Conservation (phyloP, 2,113 vertebrate species). For the Dolichotis patagonum region DNA sequence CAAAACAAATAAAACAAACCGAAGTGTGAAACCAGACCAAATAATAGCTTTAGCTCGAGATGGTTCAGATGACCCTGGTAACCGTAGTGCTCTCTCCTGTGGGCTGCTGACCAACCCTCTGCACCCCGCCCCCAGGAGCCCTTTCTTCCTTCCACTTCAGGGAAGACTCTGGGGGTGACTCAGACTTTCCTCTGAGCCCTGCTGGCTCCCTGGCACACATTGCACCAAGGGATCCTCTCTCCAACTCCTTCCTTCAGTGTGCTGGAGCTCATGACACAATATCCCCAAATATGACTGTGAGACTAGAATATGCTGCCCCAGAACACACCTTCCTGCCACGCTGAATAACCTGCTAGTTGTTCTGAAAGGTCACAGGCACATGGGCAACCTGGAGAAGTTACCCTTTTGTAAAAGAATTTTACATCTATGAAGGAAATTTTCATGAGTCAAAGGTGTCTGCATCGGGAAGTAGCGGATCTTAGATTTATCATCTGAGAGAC, state of each 20-base stretch:
- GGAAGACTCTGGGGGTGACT: not conserved
- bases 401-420: not conserved
- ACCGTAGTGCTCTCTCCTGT: not conserved
- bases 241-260: not conserved
- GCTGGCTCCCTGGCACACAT: not conserved
- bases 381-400: not conserved
- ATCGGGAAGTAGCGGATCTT: not conserved
- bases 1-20: constrained; percentile 57
- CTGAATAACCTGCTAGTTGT: not conserved
- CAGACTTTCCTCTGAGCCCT: not conserved
- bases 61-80: not conserved
- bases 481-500: not conserved
- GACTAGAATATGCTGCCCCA: not conserved
- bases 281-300: not conserved
- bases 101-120: not conserved
- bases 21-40: constrained; percentile 38
- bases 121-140: too few species aligned
- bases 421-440: not conserved
- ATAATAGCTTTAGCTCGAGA: not conserved
- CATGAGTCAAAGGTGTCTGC: not conserved
- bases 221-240: not conserved
- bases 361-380: not conserved
- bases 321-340: not conserved
- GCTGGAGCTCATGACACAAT: not conserved
- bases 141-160: not conserved